Evolutionary conservation across 2,113 vertebrate species (phyloP).

Genomic region (Peucedramus taeniatus): DNA sequence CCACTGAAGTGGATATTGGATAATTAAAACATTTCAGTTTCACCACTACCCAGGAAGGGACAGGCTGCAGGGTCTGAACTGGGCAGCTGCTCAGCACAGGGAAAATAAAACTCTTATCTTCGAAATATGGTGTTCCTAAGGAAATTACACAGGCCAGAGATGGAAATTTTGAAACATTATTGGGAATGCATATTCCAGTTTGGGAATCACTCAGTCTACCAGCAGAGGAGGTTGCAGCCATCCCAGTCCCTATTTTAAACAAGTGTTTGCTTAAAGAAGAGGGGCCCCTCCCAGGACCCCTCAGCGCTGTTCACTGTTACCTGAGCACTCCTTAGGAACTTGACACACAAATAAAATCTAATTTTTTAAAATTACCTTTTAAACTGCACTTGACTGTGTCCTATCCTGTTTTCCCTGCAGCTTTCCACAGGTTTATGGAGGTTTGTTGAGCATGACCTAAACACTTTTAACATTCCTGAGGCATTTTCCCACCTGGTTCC

Average conservation of each 20-base stretch:
- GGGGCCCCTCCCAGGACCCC: background rate
- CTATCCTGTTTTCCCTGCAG: background rate
- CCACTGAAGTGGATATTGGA: background rate
- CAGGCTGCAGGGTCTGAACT: background rate
- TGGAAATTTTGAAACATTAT: background rate
- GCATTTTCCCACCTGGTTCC: background rate
- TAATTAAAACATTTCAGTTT: background rate
- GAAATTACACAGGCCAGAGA: background rate
- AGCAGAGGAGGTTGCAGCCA: background rate
- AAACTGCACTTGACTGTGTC: background rate
- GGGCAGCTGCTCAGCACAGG: background rate
- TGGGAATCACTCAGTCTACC: background rate
- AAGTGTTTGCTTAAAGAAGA: background rate
- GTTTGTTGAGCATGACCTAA: background rate
- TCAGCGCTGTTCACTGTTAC: background rate
- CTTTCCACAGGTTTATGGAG: background rate
- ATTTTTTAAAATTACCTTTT: background rate
- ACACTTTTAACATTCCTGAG: background rate
- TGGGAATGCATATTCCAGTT: background rate
- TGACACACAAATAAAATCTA: background rate
- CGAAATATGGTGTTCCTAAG: background rate
- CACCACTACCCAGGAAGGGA: background rate
- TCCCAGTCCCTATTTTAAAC: rapidly evolving
- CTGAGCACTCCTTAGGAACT: background rate
- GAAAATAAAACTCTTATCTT: background rate